These are phyloP conservation scores for Ephestia elutella DNA, from an alignment of 1,140 invertebrate species.

Conservation along the genomic window DNA sequence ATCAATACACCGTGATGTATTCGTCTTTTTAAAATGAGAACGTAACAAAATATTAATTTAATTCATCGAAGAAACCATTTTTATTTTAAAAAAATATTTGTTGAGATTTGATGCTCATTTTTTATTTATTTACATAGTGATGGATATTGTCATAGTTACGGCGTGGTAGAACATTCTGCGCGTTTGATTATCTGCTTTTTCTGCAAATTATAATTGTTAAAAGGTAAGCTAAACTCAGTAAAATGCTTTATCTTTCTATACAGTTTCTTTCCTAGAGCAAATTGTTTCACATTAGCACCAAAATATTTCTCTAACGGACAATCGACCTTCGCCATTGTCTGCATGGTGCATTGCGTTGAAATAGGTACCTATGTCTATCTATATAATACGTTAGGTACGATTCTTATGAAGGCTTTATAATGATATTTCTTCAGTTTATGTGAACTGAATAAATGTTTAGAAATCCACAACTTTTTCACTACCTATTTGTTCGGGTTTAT, in stretches of 20 bases:
- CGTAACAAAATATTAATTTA: conserved; percentile 69
- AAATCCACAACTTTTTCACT: no score
- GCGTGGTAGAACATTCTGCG: conserved; percentile 70
- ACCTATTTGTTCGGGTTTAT: no score
- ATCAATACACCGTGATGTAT: conserved; percentile 71
- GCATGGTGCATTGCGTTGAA: conserved; percentile 71
- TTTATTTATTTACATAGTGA: conserved; percentile 75
- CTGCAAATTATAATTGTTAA: conserved; percentile 62
- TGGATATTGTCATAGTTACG: conserved; percentile 71
- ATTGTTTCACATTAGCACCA: background rate
- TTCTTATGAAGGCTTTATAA: background rate
- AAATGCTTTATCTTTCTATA: conserved; percentile 12
- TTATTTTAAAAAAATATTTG: conserved; percentile 65
- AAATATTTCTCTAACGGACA: conserved; percentile 31
- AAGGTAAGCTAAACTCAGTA: conserved; percentile 53
- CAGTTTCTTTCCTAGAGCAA: background rate
- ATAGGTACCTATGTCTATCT: conserved; percentile 12
- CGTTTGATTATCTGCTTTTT: conserved; percentile 55
- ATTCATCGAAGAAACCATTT: conserved; percentile 67
- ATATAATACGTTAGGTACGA: background rate
- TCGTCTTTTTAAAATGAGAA: conserved; percentile 73
- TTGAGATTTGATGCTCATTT: conserved; percentile 70
- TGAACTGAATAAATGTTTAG: no score
- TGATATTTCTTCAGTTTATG: no score
- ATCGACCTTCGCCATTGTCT: conserved; percentile 73